phyloP scores from a whole-genome alignment of 92 coral and sea anemone species.

The Phenganax stokvisi region DNA sequence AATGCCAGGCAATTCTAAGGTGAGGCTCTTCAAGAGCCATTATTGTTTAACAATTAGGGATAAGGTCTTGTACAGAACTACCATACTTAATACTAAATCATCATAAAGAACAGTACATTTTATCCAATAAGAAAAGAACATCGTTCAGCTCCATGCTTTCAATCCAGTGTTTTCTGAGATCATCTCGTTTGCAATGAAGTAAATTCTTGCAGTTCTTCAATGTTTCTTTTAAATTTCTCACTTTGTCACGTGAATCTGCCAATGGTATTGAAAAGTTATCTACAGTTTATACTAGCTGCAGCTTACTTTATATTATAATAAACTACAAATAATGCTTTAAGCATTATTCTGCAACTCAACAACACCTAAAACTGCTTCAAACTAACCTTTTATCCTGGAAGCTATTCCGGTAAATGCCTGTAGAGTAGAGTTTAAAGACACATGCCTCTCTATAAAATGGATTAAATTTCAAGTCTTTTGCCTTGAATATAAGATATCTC shows the following conservation, averaged over 20 bases:
- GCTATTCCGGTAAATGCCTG: constrained; percentile 92
- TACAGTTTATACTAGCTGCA: background rate
- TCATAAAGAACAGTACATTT: constrained; percentile 52
- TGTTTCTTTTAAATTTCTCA: constrained; percentile 68
- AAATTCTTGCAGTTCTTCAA: constrained; percentile 70
- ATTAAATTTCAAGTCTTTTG: background rate
- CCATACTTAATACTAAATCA: too few relatives aligned
- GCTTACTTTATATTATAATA: background rate
- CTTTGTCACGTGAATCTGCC: constrained; percentile 77
- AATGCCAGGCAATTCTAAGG: too few relatives aligned
- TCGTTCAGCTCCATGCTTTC: constrained; percentile 96
- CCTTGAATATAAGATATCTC: background rate
- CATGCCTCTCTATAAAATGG: constrained; percentile 64
- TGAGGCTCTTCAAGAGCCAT: too few relatives aligned
- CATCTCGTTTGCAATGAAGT: constrained; percentile 92
- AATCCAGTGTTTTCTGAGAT: constrained; percentile 92
- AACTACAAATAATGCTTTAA: background rate
- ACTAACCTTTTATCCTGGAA: constrained; percentile 74
- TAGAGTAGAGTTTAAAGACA: constrained; percentile 78
- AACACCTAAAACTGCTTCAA: background rate
- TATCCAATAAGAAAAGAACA: constrained; percentile 78
- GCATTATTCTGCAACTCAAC: background rate
- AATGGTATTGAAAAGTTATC: background rate
- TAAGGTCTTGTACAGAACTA: too few relatives aligned
- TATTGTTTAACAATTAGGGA: too few relatives aligned